Conservation (phyloP, 2,113 vertebrate species). For the Hyaena hyaena region DNA sequence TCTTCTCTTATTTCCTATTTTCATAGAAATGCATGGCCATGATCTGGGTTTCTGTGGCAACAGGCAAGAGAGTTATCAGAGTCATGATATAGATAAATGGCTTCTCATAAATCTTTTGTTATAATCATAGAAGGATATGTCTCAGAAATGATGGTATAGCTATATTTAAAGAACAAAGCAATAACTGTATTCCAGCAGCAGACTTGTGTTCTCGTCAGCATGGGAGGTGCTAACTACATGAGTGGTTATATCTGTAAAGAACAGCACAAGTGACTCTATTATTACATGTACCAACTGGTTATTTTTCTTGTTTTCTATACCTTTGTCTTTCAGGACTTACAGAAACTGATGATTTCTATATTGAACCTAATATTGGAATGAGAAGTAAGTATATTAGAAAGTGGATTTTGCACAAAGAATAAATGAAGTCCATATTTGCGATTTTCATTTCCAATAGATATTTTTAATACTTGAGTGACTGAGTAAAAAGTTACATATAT, state of each 20-base stretch:
- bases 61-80: constrained; percentile 63
- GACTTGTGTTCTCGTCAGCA: constrained; percentile 56
- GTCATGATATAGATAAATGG: constrained; percentile 77
- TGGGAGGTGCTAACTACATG: not conserved
- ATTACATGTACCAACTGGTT: not conserved
- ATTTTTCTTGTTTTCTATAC: constrained; percentile 47
- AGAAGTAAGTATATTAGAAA: not conserved
- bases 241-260: not conserved
- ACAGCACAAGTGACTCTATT: not conserved
- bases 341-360: constrained; percentile 17
- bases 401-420: not conserved
- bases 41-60: constrained; percentile 77
- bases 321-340: constrained; percentile 26
- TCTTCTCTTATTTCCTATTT: constrained; percentile 69
- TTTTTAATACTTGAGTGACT: not conserved
- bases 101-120: constrained; percentile 63
- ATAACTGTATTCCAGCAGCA: constrained; percentile 39
- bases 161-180: constrained; percentile 76
- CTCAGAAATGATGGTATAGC: constrained; percentile 65
- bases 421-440: not conserved
- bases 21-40: constrained; percentile 62
- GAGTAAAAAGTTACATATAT: not conserved
- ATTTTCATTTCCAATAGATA: constrained; percentile 28
- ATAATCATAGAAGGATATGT: constrained; percentile 41
- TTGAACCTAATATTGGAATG: not conserved